Evolutionary conservation across 2,888 invertebrate species (phyloP).

Genomic region (Caenorhabditis sp.): DNA sequence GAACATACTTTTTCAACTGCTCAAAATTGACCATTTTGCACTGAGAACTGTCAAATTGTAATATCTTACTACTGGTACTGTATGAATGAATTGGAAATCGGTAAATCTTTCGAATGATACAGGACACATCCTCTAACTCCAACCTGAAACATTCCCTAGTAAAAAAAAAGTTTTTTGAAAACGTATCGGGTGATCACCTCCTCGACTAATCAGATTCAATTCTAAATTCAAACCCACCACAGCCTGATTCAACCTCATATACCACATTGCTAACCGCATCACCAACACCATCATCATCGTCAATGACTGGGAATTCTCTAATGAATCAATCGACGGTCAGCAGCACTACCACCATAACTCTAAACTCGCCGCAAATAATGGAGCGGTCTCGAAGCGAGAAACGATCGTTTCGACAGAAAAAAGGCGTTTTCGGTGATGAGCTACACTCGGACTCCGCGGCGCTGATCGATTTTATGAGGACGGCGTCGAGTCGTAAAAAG

Average conservation of each 20-base stretch:
- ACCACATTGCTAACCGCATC: constrained; percentile 60
- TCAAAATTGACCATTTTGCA: too few species aligned
- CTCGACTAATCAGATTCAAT: background rate
- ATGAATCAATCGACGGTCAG: background rate
- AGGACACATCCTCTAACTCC: too few species aligned
- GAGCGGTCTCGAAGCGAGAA: constrained; percentile 75
- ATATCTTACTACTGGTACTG: too few species aligned
- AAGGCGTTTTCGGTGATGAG: constrained; percentile 61
- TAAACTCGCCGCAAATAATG: constrained; percentile 54
- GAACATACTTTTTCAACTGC: too few species aligned
- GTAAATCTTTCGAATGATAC: too few species aligned
- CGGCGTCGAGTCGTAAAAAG: constrained; percentile 72
- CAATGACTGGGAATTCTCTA: constrained; percentile 5
- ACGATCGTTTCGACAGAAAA: constrained; percentile 77
- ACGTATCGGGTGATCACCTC: background rate
- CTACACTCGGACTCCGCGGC: constrained; percentile 79
- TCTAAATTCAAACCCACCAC: constrained; percentile 11
- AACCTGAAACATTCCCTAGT: background rate
- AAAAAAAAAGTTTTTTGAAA: background rate
- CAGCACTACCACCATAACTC: constrained; percentile 19
- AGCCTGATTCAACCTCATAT: constrained; percentile 53
- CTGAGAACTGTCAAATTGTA: too few species aligned
- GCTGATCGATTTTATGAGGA: constrained; percentile 79
- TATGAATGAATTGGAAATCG: too few species aligned
- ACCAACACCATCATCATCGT: constrained; percentile 52